Evolutionary conservation across 2,113 vertebrate species (phyloP).

Genomic region (Pygoscelis adeliae): DNA sequence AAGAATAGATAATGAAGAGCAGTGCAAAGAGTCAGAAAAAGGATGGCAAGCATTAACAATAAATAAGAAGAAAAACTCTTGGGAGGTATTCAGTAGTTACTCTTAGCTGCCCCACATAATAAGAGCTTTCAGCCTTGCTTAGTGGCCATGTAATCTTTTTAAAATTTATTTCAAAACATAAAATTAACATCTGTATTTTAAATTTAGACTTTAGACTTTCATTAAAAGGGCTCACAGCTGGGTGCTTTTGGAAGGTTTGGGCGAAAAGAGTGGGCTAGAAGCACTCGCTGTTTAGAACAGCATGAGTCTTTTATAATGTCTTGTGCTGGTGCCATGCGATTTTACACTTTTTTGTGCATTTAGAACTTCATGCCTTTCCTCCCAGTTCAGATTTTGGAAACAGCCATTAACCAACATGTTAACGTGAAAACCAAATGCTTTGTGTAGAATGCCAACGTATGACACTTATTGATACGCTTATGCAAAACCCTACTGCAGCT

Average conservation of each 20-base stretch:
- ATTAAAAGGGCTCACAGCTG: not conserved
- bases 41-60: not conserved
- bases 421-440: not conserved
- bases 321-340: not conserved
- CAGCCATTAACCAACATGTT: not conserved
- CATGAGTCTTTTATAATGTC: not conserved
- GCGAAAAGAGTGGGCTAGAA: not conserved
- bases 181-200: slow-evolving; percentile 20
- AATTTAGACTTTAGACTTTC: not conserved
- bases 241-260: not conserved
- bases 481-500: not conserved
- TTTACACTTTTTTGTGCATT: not conserved
- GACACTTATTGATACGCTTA: not conserved
- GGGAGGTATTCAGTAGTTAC: not conserved
- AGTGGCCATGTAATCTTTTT: not conserved
- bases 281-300: not conserved
- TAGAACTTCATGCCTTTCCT: not conserved
- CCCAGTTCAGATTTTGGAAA: not conserved
- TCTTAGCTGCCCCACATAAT: not conserved
- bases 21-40: not conserved
- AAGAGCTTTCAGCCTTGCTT: not conserved
- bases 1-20: not conserved
- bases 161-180: not conserved
- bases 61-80: not conserved
- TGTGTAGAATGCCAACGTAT: fast-evolving